A percentile compares a stretch with the other conserved stretches of the same genome.
Conservation (phyloP, 2,797 vertebrate genomes). For the Eleutherodactylus coqui region DNA sequence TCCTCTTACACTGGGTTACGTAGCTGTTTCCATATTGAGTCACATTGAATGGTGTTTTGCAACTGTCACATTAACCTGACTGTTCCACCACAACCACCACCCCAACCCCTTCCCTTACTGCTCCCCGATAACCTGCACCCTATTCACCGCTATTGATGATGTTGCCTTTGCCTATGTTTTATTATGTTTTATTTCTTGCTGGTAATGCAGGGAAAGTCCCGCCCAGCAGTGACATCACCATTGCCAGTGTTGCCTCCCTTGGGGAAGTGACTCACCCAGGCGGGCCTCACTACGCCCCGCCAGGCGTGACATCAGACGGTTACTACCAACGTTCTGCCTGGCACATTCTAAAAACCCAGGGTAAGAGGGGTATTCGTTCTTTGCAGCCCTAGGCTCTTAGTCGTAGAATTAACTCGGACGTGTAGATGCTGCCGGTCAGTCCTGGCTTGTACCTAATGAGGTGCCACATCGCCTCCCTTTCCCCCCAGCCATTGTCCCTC, state of each 20-base stretch:
- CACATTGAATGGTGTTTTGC: conserved; percentile 26
- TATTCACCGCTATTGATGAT: neutral
- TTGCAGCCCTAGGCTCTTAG: conserved; percentile 10
- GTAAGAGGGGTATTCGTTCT: conserved; percentile 78
- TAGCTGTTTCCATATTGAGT: neutral
- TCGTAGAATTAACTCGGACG: conserved; percentile 42
- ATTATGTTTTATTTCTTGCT: conserved; percentile 80
- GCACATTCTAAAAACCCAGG: conserved; percentile 89
- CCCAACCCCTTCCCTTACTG: neutral
- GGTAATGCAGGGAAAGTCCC: conserved; percentile 82
- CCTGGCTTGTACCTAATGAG: conserved; percentile 22
- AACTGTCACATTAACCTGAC: neutral
- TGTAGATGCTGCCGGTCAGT: conserved; percentile 22
- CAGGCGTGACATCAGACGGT: conserved; percentile 82
- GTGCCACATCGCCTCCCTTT: neutral
- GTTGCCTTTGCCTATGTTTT: conserved; percentile 42
- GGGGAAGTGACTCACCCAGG: conserved; percentile 77
- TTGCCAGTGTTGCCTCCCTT: conserved; percentile 71
- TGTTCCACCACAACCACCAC: neutral
- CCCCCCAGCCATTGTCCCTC: neutral
- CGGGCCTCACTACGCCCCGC: conserved; percentile 78
- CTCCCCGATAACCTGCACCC: neutral
- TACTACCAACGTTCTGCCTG: conserved; percentile 79
- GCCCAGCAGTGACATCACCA: conserved; percentile 78
- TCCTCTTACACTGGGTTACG: conserved; percentile 54